Evolutionary conservation across 2,113 vertebrate genomes (phyloP), one percentile per base, ranked within the genome.

Genomic region (Oncorhynchus nerka): DNA sequence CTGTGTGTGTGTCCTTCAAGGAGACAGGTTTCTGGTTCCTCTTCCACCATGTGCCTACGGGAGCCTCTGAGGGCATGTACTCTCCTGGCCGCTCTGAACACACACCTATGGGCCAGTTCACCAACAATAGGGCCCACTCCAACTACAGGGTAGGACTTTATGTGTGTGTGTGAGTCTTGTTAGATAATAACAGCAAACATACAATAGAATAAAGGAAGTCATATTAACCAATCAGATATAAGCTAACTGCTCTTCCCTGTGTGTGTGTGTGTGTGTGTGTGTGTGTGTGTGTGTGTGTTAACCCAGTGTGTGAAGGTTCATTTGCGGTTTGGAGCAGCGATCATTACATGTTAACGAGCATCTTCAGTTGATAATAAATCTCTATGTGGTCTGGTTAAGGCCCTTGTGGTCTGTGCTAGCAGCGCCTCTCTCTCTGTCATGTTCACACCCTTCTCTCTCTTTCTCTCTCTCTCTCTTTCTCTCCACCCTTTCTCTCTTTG

Each of bases 11-110:
- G 68, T 76, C 22, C 55, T 59, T 67, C 13, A 92, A 99, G 98
- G 97, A 99, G 91, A 97, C 97, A 0, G 98, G 98, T 5, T 99
- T 97, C 89, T 99, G 97, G 97, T 99, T 97, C 78, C 93, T 99
- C 76, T 96, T 99, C 85, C 98, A 99, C 89, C 97, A 99, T 0
- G 94, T 98, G 39, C 96, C 98, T 0, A 99, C 98, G 0, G 97
- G 98, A 19, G 96, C 97, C 26, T 99, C 98, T 0, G 95, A 91
- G 1, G 98, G 98, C 1, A 92, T 95, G 88, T 99, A 99, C 61
- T 91, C 96, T 12, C 96, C 98, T 0, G 98, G 98, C 75, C 94
- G 92, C 74, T 96, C 96, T 0, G 97, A 99, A 79, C 96, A 96
- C 90, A 90, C 93, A 68, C 98, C 98, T 0, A 93, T 99, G 93